Conservation (phyloP, 2,797 vertebrate species). For the Sciaenops ocellatus region DNA sequence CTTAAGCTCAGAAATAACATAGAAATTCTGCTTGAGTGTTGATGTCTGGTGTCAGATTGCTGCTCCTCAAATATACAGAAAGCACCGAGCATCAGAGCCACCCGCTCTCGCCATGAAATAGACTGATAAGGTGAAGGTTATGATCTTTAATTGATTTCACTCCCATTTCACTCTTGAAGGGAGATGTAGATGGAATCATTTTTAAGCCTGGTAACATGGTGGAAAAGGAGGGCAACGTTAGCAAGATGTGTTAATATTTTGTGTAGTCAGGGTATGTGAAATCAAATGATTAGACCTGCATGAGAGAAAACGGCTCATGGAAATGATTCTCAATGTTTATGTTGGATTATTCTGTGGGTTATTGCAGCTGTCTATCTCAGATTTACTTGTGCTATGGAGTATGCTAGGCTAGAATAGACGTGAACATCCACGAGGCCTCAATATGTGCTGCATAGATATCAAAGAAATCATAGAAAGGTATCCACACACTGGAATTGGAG, state of each 20-base stretch:
- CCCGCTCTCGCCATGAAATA: constrained; percentile 58
- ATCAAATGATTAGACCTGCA: constrained; percentile 53
- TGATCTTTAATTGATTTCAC: constrained; percentile 69
- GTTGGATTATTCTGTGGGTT: constrained; percentile 23
- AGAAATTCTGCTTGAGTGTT: constrained; percentile 24
- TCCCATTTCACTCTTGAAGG: constrained; percentile 66
- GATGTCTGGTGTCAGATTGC: constrained; percentile 23
- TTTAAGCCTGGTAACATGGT: constrained; percentile 46
- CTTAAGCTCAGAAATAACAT: constrained; percentile 35
- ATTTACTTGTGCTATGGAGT: neutral
- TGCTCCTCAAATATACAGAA: constrained; percentile 37
- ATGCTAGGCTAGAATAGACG: neutral
- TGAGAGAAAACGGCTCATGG: constrained; percentile 17
- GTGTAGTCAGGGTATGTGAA: constrained; percentile 37
- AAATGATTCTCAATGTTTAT: constrained; percentile 15
- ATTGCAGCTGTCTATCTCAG: constrained; percentile 13
- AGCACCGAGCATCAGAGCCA: constrained; percentile 21
- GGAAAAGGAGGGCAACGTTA: constrained; percentile 32
- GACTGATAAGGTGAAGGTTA: constrained; percentile 61
- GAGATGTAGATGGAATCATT: constrained; percentile 60
- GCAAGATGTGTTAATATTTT: constrained; percentile 51
- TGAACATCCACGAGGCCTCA: neutral
- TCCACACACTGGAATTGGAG: neutral
- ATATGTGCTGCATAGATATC: neutral
- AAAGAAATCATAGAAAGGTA: neutral